A percentile compares a stretch with the other conserved stretches of the same genome.
phyloP scores from a whole-genome alignment of 2,113 vertebrate species.

The Thamnophis sirtalis region DNA sequence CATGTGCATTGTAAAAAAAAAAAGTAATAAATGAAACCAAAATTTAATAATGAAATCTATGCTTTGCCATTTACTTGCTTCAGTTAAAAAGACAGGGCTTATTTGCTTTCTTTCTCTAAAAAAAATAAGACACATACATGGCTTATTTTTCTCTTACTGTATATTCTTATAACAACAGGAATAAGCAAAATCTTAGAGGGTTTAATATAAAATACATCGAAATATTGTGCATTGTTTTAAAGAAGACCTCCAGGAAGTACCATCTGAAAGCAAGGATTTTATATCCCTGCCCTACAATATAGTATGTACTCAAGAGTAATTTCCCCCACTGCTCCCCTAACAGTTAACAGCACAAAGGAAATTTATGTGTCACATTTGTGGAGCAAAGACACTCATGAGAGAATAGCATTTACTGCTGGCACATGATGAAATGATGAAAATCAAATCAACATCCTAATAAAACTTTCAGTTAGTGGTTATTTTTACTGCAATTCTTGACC shows the following conservation, averaged over 20 bases:
- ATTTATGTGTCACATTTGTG: neutral
- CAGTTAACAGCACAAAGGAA: neutral
- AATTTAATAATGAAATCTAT: conserved; percentile 51
- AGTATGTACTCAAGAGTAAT: neutral
- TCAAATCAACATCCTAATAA: neutral
- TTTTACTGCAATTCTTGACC: neutral
- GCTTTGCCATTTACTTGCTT: conserved; percentile 44
- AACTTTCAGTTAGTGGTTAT: neutral
- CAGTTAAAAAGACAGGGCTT: conserved; percentile 47
- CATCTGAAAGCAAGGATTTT: neutral
- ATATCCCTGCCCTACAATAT: neutral
- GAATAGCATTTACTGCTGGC: neutral
- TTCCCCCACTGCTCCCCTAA: neutral
- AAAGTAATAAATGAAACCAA: conserved; percentile 52
- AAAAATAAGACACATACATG: conserved; percentile 14
- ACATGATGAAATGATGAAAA: neutral
- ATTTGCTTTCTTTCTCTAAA: neutral
- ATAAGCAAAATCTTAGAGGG: neutral
- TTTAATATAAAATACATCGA: neutral
- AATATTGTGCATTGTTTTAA: neutral
- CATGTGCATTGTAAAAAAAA: conserved; percentile 59
- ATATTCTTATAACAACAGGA: neutral
- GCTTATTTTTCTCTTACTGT: neutral
- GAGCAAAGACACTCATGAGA: neutral
- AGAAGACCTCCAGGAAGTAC: neutral